Conservation (phyloP, 2,797 vertebrate species). For the Coreius guichenoti region DNA sequence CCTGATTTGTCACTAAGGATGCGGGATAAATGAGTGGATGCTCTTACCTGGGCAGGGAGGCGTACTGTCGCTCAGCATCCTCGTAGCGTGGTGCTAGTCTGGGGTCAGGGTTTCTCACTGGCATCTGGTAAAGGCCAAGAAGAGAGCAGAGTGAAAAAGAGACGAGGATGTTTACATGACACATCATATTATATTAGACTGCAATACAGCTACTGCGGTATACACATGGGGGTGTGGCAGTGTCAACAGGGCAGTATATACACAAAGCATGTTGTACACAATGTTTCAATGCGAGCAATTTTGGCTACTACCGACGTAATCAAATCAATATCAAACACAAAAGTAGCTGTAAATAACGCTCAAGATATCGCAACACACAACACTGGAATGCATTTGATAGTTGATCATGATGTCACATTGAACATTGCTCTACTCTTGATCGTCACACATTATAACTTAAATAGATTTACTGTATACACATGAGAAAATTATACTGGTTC, state of each 20-base stretch:
- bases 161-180: conserved; percentile 25
- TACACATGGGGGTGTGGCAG: background rate
- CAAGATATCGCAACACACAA: background rate
- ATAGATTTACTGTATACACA: background rate
- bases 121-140: conserved; percentile 79
- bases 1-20: background rate
- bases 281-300: background rate
- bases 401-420: background rate
- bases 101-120: conserved; percentile 81
- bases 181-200: conserved; percentile 16
- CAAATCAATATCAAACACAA: background rate
- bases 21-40: background rate
- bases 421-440: background rate
- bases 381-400: background rate
- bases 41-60: conserved; percentile 85
- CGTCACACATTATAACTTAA: background rate
- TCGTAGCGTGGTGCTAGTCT: conserved; percentile 78
- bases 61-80: conserved; percentile 84
- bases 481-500: background rate
- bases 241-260: background rate
- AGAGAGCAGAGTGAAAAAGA: conserved; percentile 39
- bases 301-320: background rate
- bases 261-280: background rate
- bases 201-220: background rate
- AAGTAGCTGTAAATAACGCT: background rate